Conservation (phyloP, 2,113 vertebrate species). For the Pavo muticus region DNA sequence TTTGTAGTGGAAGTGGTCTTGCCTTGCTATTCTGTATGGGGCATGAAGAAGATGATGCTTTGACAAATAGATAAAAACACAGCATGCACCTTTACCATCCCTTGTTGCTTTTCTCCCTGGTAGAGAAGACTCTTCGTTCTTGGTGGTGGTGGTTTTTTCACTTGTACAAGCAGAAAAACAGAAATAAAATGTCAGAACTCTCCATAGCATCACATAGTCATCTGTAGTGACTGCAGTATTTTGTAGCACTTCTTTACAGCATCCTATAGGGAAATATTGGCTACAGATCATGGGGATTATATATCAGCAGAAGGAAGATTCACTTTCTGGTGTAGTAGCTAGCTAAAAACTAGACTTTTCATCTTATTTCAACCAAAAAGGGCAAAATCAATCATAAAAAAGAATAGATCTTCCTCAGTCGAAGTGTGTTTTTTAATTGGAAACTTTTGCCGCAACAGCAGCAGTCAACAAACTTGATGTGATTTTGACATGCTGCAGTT, state of each 20-base stretch:
- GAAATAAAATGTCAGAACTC: neutral
- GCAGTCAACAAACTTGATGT: accelerated
- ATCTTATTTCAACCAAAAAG: neutral
- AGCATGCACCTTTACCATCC: too few species aligned
- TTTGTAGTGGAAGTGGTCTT: neutral
- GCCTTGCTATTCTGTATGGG: neutral
- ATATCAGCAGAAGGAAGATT: neutral
- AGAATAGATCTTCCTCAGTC: neutral
- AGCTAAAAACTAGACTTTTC: neutral
- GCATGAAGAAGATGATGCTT: neutral
- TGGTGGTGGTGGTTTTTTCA: neutral
- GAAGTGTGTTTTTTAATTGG: neutral
- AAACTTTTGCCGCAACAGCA: neutral
- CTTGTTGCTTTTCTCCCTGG: neutral
- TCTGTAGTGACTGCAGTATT: neutral
- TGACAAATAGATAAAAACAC: neutral
- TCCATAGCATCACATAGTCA: neutral
- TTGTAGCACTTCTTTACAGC: neutral
- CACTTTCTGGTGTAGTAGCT: neutral
- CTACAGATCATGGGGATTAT: neutral
- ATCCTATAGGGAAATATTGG: neutral
- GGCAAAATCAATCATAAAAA: neutral
- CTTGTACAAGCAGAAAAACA: neutral
- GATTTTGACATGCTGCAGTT: neutral
- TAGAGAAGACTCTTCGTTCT: neutral